A percentile compares a stretch with the other conserved stretches of the same genome.
Conservation (phyloP, 2,888 invertebrate genomes). For the Platerodrilus igneus region DNA sequence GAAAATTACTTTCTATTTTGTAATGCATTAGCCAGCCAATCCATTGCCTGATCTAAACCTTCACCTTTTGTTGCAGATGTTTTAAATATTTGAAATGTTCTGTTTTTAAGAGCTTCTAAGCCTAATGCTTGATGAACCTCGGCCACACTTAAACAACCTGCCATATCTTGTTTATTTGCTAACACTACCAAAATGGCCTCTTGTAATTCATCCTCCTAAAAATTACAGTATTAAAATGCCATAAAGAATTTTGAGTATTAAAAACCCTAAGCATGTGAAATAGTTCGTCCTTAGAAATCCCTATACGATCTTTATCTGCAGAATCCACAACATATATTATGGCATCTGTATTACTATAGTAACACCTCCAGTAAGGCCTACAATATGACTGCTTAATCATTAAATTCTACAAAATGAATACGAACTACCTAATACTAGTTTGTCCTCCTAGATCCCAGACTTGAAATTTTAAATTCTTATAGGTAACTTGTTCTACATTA, state of each 20-base stretch:
- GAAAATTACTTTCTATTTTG: slow-evolving; percentile 78
- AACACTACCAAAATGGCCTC: slow-evolving; percentile 94
- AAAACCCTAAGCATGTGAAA: slow-evolving; percentile 93
- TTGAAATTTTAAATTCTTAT: slow-evolving; percentile 99
- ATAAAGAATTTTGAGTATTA: slow-evolving; percentile 7
- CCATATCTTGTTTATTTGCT: slow-evolving; percentile 99
- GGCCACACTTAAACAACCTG: slow-evolving; percentile 92
- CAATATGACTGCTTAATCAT: slow-evolving; percentile 2
- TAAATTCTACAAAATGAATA: neutral
- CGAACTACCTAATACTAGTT: slow-evolving; percentile 87
- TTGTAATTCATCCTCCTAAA: slow-evolving; percentile 92
- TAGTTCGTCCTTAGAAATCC: slow-evolving; percentile 97
- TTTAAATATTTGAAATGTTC: slow-evolving; percentile 99
- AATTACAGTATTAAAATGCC: slow-evolving; percentile 13
- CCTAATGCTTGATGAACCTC: slow-evolving; percentile 97
- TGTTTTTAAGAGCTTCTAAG: slow-evolving; percentile 87
- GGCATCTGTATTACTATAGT: slow-evolving; percentile 99
- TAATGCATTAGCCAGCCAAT: slow-evolving; percentile 91
- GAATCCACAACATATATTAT: slow-evolving; percentile 99
- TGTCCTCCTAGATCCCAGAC: slow-evolving; percentile 99
- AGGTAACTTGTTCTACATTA: slow-evolving; percentile 98
- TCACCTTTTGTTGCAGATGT: slow-evolving; percentile 98
- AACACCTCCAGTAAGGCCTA: slow-evolving; percentile 99
- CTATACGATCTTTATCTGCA: slow-evolving; percentile 97
- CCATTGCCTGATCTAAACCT: slow-evolving; percentile 98